These are phyloP conservation scores for Eilema griseolum DNA, from an alignment of 2,888 invertebrate species.

Conservation along the genomic window DNA sequence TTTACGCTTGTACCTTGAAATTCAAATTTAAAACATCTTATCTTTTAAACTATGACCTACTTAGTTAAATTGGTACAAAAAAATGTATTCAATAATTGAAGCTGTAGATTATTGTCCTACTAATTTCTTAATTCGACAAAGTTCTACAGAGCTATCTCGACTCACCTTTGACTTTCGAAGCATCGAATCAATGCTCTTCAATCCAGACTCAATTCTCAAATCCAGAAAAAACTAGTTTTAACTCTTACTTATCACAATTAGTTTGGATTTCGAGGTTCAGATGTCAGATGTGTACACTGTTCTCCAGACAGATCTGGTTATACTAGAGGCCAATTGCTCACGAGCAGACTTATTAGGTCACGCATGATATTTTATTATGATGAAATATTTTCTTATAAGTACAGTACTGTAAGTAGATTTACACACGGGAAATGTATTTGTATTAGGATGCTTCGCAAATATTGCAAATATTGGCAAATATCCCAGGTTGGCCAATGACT, in stretches of 20 bases:
- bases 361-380: not conserved
- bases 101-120: not conserved
- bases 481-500: no score
- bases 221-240: not conserved
- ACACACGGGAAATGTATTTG: no score
- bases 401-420: not conserved
- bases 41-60: not conserved
- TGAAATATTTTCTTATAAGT: no score
- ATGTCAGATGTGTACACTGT: not conserved
- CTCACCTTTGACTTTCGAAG: conserved; percentile 12
- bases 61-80: not conserved
- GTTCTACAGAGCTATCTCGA: not conserved
- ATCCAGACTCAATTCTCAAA: not conserved
- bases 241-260: conserved; percentile 2
- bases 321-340: not conserved
- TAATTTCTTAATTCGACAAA: not conserved
- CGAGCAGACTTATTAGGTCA: not conserved
- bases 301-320: conserved; percentile 2
- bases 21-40: no score
- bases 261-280: not conserved
- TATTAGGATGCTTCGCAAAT: not conserved
- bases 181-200: not conserved
- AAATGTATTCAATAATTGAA: not conserved
- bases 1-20: no score
- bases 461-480: not conserved